Evolutionary conservation across 2,888 invertebrate genomes (phyloP).

Genomic region (Oscheius onirici): DNA sequence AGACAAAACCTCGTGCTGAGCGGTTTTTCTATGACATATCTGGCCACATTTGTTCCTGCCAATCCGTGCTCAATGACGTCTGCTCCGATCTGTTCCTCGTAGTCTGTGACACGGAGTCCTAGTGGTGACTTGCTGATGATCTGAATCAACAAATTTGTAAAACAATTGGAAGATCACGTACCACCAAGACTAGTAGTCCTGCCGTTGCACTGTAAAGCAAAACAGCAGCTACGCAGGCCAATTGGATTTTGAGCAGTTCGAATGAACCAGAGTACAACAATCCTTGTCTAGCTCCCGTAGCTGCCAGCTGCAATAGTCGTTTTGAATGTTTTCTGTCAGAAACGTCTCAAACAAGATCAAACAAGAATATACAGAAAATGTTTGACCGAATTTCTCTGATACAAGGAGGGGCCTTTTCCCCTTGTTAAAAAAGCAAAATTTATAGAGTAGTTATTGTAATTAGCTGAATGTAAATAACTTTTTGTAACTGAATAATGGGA

Average conservation of each 20-base stretch:
- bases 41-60: constrained; percentile 60
- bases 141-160: too few relatives aligned
- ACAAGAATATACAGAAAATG: too few relatives aligned
- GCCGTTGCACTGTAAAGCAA: constrained; percentile 66
- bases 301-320: constrained; percentile 34
- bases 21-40: constrained; percentile 60
- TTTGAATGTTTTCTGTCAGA: too few relatives aligned
- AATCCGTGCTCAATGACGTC: constrained; percentile 71
- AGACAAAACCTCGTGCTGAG: constrained; percentile 52
- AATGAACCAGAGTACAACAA: constrained; percentile 60
- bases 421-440: too few relatives aligned
- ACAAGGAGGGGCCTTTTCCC: too few relatives aligned
- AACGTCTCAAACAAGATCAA: too few relatives aligned
- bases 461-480: too few relatives aligned
- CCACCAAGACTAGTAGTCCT: constrained; percentile 69
- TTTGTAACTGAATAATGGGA: too few relatives aligned
- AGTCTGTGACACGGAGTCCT: constrained; percentile 68
- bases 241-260: constrained; percentile 71
- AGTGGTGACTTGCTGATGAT: constrained; percentile 60
- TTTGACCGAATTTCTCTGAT: too few relatives aligned
- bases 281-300: constrained; percentile 50
- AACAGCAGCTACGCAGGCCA: constrained; percentile 65
- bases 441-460: too few relatives aligned
- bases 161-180: constrained; percentile 43
- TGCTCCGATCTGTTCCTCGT: constrained; percentile 71